phyloP scores from a whole-genome alignment of 2,113 vertebrate species.

The Agapornis roseicollis region DNA sequence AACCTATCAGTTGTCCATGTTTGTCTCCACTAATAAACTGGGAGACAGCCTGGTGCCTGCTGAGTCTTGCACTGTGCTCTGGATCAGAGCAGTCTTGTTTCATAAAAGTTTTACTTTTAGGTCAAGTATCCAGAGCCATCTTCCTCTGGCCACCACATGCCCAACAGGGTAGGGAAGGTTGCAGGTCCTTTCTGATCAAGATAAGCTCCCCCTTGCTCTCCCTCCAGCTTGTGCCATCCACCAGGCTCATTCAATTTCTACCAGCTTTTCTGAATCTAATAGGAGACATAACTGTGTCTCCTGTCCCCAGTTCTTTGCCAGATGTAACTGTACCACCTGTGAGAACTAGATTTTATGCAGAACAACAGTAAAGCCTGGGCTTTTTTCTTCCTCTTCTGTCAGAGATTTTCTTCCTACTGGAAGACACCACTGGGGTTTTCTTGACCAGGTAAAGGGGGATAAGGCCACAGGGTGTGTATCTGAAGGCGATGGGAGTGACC shows the following conservation, averaged over 20 bases:
- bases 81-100: neutral
- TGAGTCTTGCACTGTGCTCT: neutral
- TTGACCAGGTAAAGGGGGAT: neutral
- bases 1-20: neutral
- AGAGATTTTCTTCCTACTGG: neutral
- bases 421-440: neutral
- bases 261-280: neutral
- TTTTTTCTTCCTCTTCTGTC: neutral
- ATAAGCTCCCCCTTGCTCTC: neutral
- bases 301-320: neutral
- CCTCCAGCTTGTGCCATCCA: neutral
- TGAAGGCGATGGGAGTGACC: neutral
- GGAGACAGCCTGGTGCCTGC: neutral
- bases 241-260: neutral
- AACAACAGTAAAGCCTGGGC: neutral
- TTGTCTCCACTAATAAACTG: neutral
- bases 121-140: neutral
- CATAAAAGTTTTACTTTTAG: neutral
- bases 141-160: neutral
- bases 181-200: neutral
- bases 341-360: neutral
- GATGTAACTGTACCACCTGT: neutral
- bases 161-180: neutral
- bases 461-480: neutral
- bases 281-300: neutral